Percentiles rank a stretch among this genome's conserved stretches.
phyloP scores from a whole-genome alignment of 2,888 invertebrate species.

The Bugulina stolonifera region DNA sequence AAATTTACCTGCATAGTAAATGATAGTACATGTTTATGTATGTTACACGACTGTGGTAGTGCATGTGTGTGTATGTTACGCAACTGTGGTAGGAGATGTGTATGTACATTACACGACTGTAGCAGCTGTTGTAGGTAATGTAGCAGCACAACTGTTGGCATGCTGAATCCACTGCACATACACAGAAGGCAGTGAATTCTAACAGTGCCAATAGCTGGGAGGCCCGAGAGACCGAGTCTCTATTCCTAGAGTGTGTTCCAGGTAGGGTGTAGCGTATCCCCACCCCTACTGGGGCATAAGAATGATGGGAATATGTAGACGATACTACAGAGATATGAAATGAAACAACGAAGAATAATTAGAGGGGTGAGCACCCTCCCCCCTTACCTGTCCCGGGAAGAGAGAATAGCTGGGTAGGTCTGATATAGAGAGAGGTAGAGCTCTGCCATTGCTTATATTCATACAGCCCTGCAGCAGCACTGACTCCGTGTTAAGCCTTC shows the following conservation, averaged over 20 bases:
- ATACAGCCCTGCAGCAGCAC: conserved; percentile 65
- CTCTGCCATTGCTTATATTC: conserved; percentile 45
- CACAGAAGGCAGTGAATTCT: conserved; percentile 16
- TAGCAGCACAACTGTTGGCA: neutral
- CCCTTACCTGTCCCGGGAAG: conserved; percentile 72
- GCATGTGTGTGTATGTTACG: no score
- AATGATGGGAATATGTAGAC: neutral
- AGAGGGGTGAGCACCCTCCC: no score
- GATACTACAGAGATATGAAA: no score
- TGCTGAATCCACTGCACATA: neutral
- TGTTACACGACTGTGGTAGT: no score
- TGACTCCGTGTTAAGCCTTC: conserved; percentile 56
- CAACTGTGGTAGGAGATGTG: no score
- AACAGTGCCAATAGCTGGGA: conserved; percentile 8
- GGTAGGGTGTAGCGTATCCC: no score
- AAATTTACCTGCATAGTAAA: no score
- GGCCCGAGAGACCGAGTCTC: no score
- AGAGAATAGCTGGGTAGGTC: conserved; percentile 62
- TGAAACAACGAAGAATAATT: no score
- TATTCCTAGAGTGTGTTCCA: no score
- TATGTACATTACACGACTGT: neutral
- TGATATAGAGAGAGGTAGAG: conserved; percentile 56
- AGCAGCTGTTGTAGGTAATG: neutral
- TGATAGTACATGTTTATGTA: no score
- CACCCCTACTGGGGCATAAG: no score